Conservation (phyloP, 2,888 invertebrate genomes). For the Oligia fasciuncula region DNA sequence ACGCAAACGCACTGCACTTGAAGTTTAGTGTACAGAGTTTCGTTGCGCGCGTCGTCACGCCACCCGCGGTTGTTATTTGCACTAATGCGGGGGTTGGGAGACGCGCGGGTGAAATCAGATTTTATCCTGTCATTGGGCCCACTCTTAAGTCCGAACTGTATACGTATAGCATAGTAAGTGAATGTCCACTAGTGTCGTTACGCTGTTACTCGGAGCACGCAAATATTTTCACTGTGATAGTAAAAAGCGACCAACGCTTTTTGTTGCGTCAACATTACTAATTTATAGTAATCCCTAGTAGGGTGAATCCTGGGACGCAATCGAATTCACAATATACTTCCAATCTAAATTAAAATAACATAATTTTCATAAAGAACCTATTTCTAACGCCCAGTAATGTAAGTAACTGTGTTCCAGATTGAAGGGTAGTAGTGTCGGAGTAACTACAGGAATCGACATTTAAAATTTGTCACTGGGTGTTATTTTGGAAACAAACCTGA, state of each 20-base stretch:
- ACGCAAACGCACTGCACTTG: no score
- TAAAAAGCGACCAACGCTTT: not conserved
- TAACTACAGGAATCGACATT: not conserved
- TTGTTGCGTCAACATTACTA: not conserved
- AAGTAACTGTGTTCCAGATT: not conserved
- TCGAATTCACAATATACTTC: not conserved
- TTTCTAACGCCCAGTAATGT: not conserved
- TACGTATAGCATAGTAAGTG: constrained; percentile 30
- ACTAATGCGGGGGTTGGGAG: no score
- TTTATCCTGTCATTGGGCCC: no score
- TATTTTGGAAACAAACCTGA: not conserved
- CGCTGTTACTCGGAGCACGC: not conserved
- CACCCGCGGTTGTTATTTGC: no score
- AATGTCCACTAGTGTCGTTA: not conserved
- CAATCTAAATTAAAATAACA: not conserved
- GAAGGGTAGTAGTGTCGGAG: not conserved
- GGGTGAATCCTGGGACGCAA: not conserved
- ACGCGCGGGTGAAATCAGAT: no score
- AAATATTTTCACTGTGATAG: not conserved
- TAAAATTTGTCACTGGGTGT: not conserved
- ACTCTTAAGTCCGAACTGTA: constrained; percentile 1
- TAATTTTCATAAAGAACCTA: not conserved
- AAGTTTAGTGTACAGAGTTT: no score
- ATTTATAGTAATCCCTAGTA: not conserved
- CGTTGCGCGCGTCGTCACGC: no score